phyloP scores from a whole-genome alignment of 2,113 vertebrate species.

The Pseudopipra pipra region DNA sequence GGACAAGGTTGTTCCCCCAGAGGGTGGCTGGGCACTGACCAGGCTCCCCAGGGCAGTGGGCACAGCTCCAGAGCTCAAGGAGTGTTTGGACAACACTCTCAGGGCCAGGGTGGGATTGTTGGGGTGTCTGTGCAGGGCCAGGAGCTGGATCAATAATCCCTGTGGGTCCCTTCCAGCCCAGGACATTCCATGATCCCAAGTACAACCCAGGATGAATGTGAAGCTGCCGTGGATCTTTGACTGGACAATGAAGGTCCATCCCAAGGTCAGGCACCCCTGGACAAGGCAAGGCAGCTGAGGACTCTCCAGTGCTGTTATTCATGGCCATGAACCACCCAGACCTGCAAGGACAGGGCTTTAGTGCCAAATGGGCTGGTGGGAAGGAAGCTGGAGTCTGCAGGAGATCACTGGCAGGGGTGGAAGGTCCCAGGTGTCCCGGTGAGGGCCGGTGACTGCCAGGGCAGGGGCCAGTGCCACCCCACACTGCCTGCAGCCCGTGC shows the following conservation, averaged over 20 bases:
- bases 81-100: accelerated
- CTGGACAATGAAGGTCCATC: background rate
- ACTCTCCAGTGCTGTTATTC: background rate
- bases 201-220: accelerated
- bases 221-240: accelerated
- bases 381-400: background rate
- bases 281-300: background rate
- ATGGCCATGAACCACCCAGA: background rate
- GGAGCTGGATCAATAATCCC: background rate
- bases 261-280: background rate
- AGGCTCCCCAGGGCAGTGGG: background rate
- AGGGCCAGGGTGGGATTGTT: background rate
- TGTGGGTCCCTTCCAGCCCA: background rate
- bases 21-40: background rate
- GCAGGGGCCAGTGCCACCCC: background rate
- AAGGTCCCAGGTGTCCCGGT: background rate
- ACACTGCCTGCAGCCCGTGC: background rate
- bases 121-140: background rate
- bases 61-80: background rate
- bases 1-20: background rate
- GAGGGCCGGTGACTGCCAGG: no score
- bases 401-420: accelerated
- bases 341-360: background rate
- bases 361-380: background rate
- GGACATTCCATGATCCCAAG: accelerated